Evolutionary conservation across 1,140 invertebrate species (phyloP).

Genomic region (Drosophila nigrodunni): DNA sequence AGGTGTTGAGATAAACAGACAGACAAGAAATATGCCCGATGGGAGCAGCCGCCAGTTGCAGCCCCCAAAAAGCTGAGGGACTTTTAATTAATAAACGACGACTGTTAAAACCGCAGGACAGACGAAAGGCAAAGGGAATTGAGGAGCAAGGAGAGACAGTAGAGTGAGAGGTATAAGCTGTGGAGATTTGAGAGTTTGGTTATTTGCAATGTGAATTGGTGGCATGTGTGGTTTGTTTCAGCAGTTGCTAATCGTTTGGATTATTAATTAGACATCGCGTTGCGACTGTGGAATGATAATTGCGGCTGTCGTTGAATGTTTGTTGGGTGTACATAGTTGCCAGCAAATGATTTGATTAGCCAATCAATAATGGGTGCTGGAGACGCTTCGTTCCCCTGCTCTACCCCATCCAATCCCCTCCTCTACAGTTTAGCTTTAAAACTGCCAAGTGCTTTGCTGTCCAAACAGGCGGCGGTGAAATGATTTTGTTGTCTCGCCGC

Average conservation of each 20-base stretch:
- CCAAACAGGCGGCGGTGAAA: slow-evolving; percentile 77
- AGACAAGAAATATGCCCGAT: slow-evolving; percentile 3
- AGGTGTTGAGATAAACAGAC: slow-evolving; percentile 45
- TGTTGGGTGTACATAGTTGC: slow-evolving; percentile 26
- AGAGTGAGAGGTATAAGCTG: not conserved
- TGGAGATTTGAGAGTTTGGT: slow-evolving; percentile 19
- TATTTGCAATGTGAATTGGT: slow-evolving; percentile 1
- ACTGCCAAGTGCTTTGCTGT: slow-evolving; percentile 30
- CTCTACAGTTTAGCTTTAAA: not conserved
- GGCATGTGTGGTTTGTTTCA: slow-evolving; percentile 9
- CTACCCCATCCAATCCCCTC: not conserved
- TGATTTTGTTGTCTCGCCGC: slow-evolving; percentile 84
- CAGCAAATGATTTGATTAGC: slow-evolving; percentile 80
- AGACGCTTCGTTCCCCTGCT: not conserved
- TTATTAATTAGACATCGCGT: slow-evolving; percentile 78
- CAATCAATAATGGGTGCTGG: slow-evolving; percentile 76
- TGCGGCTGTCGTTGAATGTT: slow-evolving; percentile 70
- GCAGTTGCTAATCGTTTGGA: slow-evolving; percentile 69
- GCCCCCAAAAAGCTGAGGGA: slow-evolving; percentile 50
- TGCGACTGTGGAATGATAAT: slow-evolving; percentile 79
- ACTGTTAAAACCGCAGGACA: slow-evolving; percentile 45
- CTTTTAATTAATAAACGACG: slow-evolving; percentile 76
- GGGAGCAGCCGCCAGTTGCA: slow-evolving; percentile 38
- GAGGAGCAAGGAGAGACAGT: not conserved
- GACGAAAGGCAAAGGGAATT: not conserved